phyloP scores from a whole-genome alignment of 2,113 vertebrate genomes.

The Myrmecobius fasciatus region DNA sequence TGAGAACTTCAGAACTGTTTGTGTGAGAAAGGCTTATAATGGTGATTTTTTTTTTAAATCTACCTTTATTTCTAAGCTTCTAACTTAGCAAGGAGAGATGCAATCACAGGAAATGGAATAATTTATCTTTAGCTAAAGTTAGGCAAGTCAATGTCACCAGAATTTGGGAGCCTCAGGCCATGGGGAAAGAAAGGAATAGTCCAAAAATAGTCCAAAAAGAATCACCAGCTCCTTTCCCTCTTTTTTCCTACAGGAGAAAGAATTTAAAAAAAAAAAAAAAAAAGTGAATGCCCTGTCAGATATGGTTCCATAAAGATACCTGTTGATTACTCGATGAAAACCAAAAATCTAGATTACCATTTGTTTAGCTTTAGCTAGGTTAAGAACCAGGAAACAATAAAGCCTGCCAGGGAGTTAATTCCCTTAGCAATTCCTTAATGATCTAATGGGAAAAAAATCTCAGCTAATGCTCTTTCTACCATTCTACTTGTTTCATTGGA shows the following conservation, averaged over 20 bases:
- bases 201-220: not conserved
- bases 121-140: not conserved
- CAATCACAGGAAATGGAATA: not conserved
- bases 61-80: not conserved
- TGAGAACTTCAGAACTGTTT: not conserved
- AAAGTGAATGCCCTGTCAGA: not conserved
- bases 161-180: not conserved
- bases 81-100: not conserved
- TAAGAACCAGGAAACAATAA: not conserved
- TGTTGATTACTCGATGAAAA: not conserved
- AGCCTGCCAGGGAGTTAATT: not conserved
- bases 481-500: not conserved
- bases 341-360: not conserved
- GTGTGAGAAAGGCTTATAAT: not conserved
- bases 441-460: not conserved
- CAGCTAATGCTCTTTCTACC: conserved; percentile 2
- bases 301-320: not conserved
- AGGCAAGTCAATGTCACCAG: not conserved
- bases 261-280: not conserved
- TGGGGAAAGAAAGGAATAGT: not conserved
- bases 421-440: not conserved
- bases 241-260: not conserved
- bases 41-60: not conserved
- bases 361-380: not conserved
- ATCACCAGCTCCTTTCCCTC: not conserved